Base-by-base conservation (phyloP, 2,113 vertebrate genomes). In the Athene cunicularia region DNA sequence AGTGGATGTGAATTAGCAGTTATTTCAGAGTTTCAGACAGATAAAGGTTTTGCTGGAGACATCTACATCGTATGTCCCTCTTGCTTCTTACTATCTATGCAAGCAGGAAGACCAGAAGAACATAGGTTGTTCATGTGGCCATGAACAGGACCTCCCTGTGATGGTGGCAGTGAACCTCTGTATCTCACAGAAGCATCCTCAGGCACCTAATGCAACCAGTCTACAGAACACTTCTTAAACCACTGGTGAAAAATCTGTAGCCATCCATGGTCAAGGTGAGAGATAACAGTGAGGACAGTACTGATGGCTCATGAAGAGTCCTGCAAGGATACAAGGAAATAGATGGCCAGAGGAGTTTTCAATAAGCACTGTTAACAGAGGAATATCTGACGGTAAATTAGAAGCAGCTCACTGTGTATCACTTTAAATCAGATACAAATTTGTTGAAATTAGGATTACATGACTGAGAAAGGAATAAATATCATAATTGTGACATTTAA, bases 101-200 rank as follows among this genome's bases (percentile, higher is more conserved):
- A 2, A 71, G 55, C 7, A 81, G n/a, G 52, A 76, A 21, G 37
- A 37, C 14, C 22, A 37, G 41, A 6, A 93, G 24, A 86, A 80
- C 5, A 16, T 0, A 49, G 17, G 8, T 19, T 83, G 24, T n/a
- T 87, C 39, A 24, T 11, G 5, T 3, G 1, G 33, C 3, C 30
- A 17, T 13, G 28, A 80, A 56, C 14, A 45, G 26, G 23, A 91
- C 11, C 14, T 68, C 12, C 19, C 22, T 55, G 37, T 14, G 33
- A 66, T 0, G 2, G 26, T 37, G n/a, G 19, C 41, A 86, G 43
- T 12, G 49, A 86, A 33, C 14, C 10, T 39, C 43, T 50, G 19
- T 22, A 84, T 62, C 30, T 66, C 81, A 66, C 27, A 84, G 45
- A 80, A 80, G 35, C 20, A 70, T 14, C 15, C 28, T 73, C 67